Percentiles rank a stretch among this genome's conserved stretches.
These are phyloP conservation scores for Lutjanus argentimaculatus DNA, from an alignment of 2,797 vertebrate genomes.

Conservation along the genomic window DNA sequence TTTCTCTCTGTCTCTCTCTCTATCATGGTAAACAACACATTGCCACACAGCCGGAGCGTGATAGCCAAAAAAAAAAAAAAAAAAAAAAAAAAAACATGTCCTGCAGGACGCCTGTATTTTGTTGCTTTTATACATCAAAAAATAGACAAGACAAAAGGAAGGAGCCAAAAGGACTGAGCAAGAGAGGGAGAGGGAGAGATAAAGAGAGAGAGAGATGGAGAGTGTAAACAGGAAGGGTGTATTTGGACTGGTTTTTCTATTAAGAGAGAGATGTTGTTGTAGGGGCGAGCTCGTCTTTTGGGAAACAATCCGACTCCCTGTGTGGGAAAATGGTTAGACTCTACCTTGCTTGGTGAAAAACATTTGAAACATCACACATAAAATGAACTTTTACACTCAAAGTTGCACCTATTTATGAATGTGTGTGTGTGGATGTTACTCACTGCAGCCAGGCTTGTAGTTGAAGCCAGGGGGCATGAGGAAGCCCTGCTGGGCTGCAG, in stretches of 20 bases:
- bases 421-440: constrained; percentile 79
- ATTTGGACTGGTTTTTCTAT: constrained; percentile 80
- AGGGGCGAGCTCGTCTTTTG: constrained; percentile 70
- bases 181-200: constrained; percentile 58
- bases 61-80: constrained; percentile 80
- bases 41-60: constrained; percentile 89
- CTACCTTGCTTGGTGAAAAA: constrained; percentile 62
- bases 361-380: constrained; percentile 40
- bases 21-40: constrained; percentile 90
- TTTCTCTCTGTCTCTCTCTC: constrained; percentile 61
- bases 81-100: constrained; percentile 66
- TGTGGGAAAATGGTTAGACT: constrained; percentile 68
- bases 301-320: constrained; percentile 69
- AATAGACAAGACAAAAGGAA: constrained; percentile 82
- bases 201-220: constrained; percentile 54
- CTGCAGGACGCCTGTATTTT: constrained; percentile 82
- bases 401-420: constrained; percentile 32
- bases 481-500: constrained; percentile 98
- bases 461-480: constrained; percentile 98
- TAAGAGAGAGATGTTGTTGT: constrained; percentile 75
- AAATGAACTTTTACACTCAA: constrained; percentile 37
- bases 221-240: constrained; percentile 83
- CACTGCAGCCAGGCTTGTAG: constrained; percentile 99
- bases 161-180: constrained; percentile 72
- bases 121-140: constrained; percentile 84